Evolutionary conservation across 2,797 vertebrate species (phyloP), one percentile per base, ranked within the genome.

Genomic region (Staurois parvus): DNA sequence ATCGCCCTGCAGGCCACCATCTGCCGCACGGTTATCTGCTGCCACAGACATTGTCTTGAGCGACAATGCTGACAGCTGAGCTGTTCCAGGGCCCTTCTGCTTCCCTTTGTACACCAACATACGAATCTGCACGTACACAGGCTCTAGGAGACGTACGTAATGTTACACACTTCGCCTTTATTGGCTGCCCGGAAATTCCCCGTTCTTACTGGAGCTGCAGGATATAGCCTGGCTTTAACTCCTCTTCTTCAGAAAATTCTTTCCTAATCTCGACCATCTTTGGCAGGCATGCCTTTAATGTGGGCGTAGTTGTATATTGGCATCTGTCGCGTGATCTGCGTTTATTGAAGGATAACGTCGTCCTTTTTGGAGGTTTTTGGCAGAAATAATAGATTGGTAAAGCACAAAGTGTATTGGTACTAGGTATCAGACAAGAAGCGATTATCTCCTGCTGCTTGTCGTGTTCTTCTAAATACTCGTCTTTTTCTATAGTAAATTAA

Each of bases 1-100:
- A 42, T 80, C 64, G 26, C 45, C 24, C 66, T 11, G 32, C 45
- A 48, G 66, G 66, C 34, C 68, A 24, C 62, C 45, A 26, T 42
- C 70, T 24, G 26, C 64, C 79, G 10, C 30, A 32, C 21, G 59
- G 32, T 72, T 72, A 37, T 59, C 42, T 24, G 10, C 72, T 76
- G 28, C 30, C 32, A 30, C 11, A 77, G 40, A 76, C 48, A 64
- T 72, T 66, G 40, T 42, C 40, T 40, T 48, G 74, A 21, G 24
- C 62, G 62, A 67, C 21, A 42, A 13, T 21, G 34, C 10, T 77
- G 80, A 83, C 85, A 86, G 85, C 75, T 86, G 85, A 86, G 80
- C 48, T 66, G 32, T 86, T 73, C 19, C 73, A n/a, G 40, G 2
- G 67, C 37, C 73, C 73, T 73, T 67, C 79, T 83, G 68, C 56